phyloP scores from a whole-genome alignment of 2,113 vertebrate genomes.

The Etheostoma spectabile region DNA sequence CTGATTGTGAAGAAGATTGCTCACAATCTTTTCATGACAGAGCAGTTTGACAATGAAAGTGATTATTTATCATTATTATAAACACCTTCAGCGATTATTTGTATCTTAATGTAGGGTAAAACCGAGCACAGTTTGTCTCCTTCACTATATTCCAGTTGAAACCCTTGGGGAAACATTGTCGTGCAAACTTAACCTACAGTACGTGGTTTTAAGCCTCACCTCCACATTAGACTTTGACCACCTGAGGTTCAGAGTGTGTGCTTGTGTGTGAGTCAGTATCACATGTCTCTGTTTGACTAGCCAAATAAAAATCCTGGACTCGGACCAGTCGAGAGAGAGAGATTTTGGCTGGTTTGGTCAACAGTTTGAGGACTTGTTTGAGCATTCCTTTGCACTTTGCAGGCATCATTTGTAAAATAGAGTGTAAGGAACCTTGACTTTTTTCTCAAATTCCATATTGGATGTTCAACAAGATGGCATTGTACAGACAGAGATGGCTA shows the following conservation, averaged over 20 bases:
- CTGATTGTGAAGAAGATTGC: slow-evolving; percentile 27
- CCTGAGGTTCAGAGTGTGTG: not conserved
- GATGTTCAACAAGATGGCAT: not conserved
- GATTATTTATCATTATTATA: not conserved
- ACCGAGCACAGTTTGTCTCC: not conserved
- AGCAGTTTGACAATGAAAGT: slow-evolving; percentile 11
- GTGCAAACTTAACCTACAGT: not conserved
- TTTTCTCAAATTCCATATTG: not conserved
- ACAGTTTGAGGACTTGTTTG: not conserved
- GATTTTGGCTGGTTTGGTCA: not conserved
- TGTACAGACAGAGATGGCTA: not conserved
- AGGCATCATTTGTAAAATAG: not conserved
- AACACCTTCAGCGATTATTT: not conserved
- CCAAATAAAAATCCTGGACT: not conserved
- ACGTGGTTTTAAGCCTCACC: not conserved
- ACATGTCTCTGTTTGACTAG: not conserved
- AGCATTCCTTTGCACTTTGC: not conserved
- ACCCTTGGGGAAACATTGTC: not conserved
- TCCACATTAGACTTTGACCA: not conserved
- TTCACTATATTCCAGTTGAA: not conserved
- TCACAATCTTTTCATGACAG: slow-evolving; percentile 1
- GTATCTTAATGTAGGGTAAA: not conserved
- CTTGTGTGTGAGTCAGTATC: not conserved
- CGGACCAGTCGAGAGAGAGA: not conserved
- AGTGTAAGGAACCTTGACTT: not conserved